phyloP scores from a whole-genome alignment of 2,113 vertebrate genomes.

The Canis aureus region DNA sequence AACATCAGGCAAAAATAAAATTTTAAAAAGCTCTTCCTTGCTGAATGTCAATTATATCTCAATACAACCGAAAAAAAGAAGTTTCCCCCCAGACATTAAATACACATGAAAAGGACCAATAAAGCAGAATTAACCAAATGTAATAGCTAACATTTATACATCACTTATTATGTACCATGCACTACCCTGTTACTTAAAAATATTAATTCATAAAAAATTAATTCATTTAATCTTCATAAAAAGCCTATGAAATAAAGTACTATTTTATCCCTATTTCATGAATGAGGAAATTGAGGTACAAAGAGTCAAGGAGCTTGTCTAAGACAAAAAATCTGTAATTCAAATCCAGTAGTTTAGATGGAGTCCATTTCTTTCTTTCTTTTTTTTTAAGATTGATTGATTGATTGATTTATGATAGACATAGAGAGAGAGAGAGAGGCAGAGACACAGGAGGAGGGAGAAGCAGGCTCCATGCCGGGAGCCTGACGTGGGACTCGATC shows the following conservation, averaged over 20 bases:
- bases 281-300: neutral
- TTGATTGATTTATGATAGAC: too few species aligned
- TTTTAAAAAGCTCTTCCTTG: neutral
- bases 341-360: neutral
- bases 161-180: neutral
- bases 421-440: too few species aligned
- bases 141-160: neutral
- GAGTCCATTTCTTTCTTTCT: neutral
- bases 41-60: neutral
- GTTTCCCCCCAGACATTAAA: neutral
- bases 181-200: neutral
- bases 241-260: neutral
- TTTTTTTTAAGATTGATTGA: too few species aligned
- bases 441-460: too few species aligned
- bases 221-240: neutral
- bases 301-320: neutral
- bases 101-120: neutral
- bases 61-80: constrained; percentile 1
- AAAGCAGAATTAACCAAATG: constrained; percentile 35
- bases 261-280: neutral
- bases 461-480: too few species aligned
- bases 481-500: too few species aligned
- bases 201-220: neutral
- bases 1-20: neutral
- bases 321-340: neutral